Evolutionary conservation across 2,113 vertebrate species (phyloP).

Genomic region (Colaptes auratus): DNA sequence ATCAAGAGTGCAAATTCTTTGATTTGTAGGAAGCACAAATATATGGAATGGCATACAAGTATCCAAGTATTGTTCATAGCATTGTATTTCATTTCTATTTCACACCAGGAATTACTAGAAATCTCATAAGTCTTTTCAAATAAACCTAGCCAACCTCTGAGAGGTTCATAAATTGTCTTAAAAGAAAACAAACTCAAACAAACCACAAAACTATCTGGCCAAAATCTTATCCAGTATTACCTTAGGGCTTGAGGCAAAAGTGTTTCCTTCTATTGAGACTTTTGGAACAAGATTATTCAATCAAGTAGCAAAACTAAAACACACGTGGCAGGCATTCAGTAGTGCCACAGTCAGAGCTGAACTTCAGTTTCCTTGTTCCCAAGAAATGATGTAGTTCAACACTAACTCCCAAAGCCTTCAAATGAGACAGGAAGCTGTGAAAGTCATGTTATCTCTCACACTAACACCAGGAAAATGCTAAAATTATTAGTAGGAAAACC

Average conservation of each 20-base stretch:
- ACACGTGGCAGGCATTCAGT: not conserved
- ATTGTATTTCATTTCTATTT: not conserved
- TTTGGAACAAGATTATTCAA: not conserved
- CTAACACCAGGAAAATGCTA: not conserved
- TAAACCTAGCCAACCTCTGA: not conserved
- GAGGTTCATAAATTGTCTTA: not conserved
- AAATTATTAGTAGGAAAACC: not conserved
- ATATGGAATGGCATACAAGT: not conserved
- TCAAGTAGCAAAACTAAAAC: not conserved
- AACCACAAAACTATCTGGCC: not conserved
- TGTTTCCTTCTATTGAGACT: not conserved
- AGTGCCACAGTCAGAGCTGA: not conserved
- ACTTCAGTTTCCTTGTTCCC: not conserved
- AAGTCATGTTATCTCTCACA: not conserved
- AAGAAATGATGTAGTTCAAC: not conserved
- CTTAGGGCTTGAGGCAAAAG: not conserved
- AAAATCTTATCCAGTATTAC: not conserved
- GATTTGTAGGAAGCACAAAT: not conserved
- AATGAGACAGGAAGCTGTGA: not conserved
- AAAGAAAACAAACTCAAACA: not conserved
- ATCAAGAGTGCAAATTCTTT: not conserved
- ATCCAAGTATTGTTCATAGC: not conserved
- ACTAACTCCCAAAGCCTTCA: not conserved
- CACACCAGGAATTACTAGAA: not conserved
- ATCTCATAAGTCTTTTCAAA: not conserved